Base-by-base conservation (phyloP, 2,797 vertebrate genomes). In the Salmo trutta region DNA sequence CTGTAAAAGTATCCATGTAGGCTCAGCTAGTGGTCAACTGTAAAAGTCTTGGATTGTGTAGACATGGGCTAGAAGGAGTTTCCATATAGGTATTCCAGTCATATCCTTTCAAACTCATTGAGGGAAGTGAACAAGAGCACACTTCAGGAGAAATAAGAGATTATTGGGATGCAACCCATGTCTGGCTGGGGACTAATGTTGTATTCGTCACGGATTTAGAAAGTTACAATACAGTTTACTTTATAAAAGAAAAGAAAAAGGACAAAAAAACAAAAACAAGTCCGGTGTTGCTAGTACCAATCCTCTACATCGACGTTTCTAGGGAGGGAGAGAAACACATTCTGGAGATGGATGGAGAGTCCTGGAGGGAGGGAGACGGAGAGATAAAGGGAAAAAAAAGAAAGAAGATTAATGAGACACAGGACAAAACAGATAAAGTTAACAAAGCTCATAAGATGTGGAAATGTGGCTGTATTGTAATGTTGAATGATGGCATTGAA, bases 321-420 rank as follows among this genome's bases (percentile, higher is more conserved):
- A 87, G 87, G 74, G 80, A 53, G 0, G 88, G 85, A 78, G 89
- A 89, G 70, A 87, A 87, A 75, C 82, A 81, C 82, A 77, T 83
- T 82, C 56, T 78, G 80, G 88, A 27, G 52, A 75, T 62, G 5
- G 81, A 78, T 29, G 87, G 79, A 14, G 85, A 84, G 27, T 79
- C 86, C 91, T 92, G 88, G 71, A 64, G 79, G 24, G 24, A 24
- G 24, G 65, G 78, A 73, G 19, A 79, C 0, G 0, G 12, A 33
- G 12, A 65, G 74, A 56, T 27, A 56, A 62, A 66, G 53, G 17
- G 8, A 7, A 27, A 53, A 27, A 21, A 27, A 19, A 16, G 54
- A 27, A n/a, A 53, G 53, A 12, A 53, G 3, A 59, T 24, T 14
- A 56, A 8, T 3, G 52, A 15, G 15, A 47, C 17, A 36, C 4